Percentiles rank a stretch among this genome's conserved stretches.
Conservation (phyloP, 92 coral and sea anemone species). For the Phenganax stokvisi region DNA sequence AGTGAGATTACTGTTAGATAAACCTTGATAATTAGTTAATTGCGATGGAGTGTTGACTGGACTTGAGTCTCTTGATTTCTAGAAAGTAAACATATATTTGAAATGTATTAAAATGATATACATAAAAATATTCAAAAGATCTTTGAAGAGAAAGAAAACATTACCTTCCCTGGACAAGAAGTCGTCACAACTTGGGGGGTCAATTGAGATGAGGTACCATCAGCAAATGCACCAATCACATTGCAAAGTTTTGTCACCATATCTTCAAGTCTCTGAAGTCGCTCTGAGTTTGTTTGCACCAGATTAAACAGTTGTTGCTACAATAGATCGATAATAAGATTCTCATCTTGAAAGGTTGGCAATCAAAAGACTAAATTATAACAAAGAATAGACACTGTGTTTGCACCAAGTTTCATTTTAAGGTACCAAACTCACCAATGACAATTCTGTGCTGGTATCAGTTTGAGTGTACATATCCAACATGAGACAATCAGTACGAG, state of each 20-base stretch:
- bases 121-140: neutral
- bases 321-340: neutral
- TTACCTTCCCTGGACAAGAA: slow-evolving; percentile 14
- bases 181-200: neutral
- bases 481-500: slow-evolving; percentile 30
- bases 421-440: slow-evolving; percentile 15
- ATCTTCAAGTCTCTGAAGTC: slow-evolving; percentile 21
- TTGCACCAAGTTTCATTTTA: neutral
- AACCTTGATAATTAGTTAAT: slow-evolving; percentile 25
- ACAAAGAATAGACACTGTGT: neutral
- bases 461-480: slow-evolving; percentile 76
- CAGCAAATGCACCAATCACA: slow-evolving; percentile 12
- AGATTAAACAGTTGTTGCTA: slow-evolving; percentile 19
- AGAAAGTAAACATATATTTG: neutral
- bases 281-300: slow-evolving; percentile 23
- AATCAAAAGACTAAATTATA: neutral
- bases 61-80: slow-evolving; percentile 7
- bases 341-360: neutral
- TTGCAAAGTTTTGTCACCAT: slow-evolving; percentile 25
- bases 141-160: neutral
- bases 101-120: neutral
- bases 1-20: slow-evolving; percentile 5
- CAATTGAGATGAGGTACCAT: neutral
- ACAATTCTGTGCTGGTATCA: slow-evolving; percentile 18
- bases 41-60: slow-evolving; percentile 19